Conservation (phyloP, 2,888 invertebrate genomes). For the Pyrrhosoma nymphula region DNA sequence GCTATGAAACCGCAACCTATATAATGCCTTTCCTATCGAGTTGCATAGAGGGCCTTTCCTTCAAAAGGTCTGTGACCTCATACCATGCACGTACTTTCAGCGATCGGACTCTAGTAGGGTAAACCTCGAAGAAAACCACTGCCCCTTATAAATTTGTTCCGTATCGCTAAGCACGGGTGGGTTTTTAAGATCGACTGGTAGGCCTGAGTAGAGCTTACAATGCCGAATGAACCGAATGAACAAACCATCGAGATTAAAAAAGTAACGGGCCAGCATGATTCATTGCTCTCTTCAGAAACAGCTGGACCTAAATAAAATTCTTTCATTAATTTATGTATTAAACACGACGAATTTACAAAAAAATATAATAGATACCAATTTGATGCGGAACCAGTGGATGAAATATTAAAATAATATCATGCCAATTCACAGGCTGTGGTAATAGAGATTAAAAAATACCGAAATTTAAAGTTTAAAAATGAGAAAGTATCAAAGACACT, state of each 20-base stretch:
- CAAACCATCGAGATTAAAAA: neutral
- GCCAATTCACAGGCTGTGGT: too few relatives aligned
- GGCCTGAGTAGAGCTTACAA: neutral
- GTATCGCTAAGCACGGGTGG: slow-evolving; percentile 38
- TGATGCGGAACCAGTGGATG: too few relatives aligned
- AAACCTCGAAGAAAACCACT: slow-evolving; percentile 62
- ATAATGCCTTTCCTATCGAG: slow-evolving; percentile 56
- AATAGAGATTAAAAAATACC: too few relatives aligned
- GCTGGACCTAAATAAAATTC: neutral
- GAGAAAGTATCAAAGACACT: neutral
- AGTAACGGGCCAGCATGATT: neutral
- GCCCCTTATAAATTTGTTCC: slow-evolving; percentile 60
- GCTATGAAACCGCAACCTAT: slow-evolving; percentile 64
- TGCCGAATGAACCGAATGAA: neutral
- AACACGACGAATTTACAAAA: too few relatives aligned
- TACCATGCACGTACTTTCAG: slow-evolving; percentile 55
- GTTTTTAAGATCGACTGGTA: slow-evolving; percentile 45
- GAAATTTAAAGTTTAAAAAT: too few relatives aligned
- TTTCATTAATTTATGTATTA: neutral
- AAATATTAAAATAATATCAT: too few relatives aligned
- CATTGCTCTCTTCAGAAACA: neutral
- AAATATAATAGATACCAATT: too few relatives aligned
- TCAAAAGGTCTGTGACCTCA: slow-evolving; percentile 62
- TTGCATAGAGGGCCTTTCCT: slow-evolving; percentile 52
- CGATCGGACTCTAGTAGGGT: slow-evolving; percentile 49